Percentiles rank a stretch among this genome's conserved stretches.
phyloP scores from a whole-genome alignment of 2,797 vertebrate genomes.

The Eospalax fontanierii region DNA sequence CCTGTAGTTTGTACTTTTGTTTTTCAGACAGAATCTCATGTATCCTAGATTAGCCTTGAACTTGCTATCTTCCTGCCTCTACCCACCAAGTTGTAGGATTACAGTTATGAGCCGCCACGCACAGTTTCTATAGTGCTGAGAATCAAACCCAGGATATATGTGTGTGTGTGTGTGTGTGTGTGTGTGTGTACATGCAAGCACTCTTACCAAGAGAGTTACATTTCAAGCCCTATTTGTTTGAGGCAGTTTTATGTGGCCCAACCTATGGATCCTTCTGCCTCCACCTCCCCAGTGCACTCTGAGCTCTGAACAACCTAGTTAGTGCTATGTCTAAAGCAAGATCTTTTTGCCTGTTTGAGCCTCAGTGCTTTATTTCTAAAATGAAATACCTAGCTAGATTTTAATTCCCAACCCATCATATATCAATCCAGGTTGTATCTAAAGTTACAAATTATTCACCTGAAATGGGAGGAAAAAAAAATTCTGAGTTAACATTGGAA shows the following conservation, averaged over 20 bases:
- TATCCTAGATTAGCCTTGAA: neutral
- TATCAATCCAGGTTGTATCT: neutral
- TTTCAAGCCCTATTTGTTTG: neutral
- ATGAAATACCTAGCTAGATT: conserved; percentile 45
- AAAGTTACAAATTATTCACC: neutral
- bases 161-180: too few species aligned
- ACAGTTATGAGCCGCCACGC: neutral
- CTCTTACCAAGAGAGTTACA: neutral
- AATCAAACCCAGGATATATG: neutral
- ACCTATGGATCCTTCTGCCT: neutral
- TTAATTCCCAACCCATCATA: conserved; percentile 18
- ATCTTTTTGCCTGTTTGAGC: neutral
- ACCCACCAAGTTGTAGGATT: neutral
- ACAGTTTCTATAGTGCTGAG: neutral
- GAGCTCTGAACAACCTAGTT: conserved; percentile 28
- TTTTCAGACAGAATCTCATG: neutral
- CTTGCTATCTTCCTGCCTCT: neutral
- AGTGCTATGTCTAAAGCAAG: conserved; percentile 37
- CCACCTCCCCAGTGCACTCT: neutral
- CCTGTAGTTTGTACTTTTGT: conserved; percentile 11
- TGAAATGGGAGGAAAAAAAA: conserved; percentile 67
- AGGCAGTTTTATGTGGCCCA: neutral
- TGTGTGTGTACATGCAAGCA: neutral
- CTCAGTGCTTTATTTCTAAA: conserved; percentile 30
- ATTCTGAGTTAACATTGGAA: conserved; percentile 52